phyloP scores from a whole-genome alignment of 2,113 vertebrate genomes.

The Spheniscus mendiculus region DNA sequence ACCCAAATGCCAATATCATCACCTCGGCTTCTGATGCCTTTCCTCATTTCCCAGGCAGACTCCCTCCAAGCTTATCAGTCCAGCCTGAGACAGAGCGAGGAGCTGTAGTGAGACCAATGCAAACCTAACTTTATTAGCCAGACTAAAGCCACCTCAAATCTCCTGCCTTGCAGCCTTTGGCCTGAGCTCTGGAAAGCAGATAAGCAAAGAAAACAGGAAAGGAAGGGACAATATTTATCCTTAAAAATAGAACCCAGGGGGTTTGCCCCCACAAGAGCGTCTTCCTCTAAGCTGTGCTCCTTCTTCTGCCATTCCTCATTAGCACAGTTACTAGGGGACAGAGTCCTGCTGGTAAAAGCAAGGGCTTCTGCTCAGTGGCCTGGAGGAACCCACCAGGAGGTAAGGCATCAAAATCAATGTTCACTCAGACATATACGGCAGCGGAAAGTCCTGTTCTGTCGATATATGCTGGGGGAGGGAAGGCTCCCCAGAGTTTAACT shows the following conservation, averaged over 20 bases:
- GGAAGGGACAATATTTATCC: neutral
- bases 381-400: conserved; percentile 34
- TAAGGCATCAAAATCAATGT: conserved; percentile 33
- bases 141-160: neutral
- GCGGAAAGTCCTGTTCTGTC: neutral
- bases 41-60: neutral
- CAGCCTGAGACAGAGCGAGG: neutral
- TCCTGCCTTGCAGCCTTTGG: neutral
- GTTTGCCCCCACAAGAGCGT: neutral
- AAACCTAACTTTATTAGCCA: neutral
- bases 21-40: neutral
- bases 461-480: neutral
- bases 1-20: neutral
- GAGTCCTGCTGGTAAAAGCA: conserved; percentile 47
- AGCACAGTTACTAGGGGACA: neutral
- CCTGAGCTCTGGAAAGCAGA: neutral
- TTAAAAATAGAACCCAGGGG: neutral
- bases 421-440: neutral
- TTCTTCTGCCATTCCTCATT: conserved; percentile 53
- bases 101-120: neutral
- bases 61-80: neutral
- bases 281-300: neutral
- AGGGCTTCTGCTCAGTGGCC: neutral
- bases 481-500: neutral
- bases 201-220: neutral